Percentiles rank a stretch among this genome's conserved stretches.
phyloP scores from a whole-genome alignment of 1,140 invertebrate genomes.

The Cataglyphis hispanica region DNA sequence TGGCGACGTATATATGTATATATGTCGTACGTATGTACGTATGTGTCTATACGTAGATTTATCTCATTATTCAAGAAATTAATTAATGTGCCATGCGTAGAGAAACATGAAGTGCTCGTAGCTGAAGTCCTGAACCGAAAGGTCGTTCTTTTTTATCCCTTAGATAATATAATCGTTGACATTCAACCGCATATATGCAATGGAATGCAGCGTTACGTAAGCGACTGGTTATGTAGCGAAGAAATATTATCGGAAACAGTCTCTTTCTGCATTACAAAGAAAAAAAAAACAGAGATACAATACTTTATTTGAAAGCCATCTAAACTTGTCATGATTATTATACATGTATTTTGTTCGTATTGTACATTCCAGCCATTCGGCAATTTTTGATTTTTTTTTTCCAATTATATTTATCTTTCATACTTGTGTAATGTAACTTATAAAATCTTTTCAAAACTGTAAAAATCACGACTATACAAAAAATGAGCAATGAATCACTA shows the following conservation, averaged over 20 bases:
- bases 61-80: slow-evolving; percentile 49
- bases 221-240: not conserved
- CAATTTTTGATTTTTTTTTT: not conserved
- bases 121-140: slow-evolving; percentile 28
- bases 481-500: not conserved
- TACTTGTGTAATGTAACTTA: not conserved
- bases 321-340: too few relatives aligned
- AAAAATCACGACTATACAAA: not conserved
- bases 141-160: slow-evolving; percentile 51
- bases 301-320: not conserved
- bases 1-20: not conserved
- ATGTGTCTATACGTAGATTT: slow-evolving; percentile 21
- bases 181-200: not conserved
- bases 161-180: slow-evolving; percentile 50
- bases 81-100: slow-evolving; percentile 37
- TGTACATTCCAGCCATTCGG: not conserved
- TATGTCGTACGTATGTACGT: not conserved
- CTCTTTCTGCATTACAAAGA: not conserved
- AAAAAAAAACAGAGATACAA: not conserved
- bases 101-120: slow-evolving; percentile 7
- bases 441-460: not conserved
- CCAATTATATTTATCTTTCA: not conserved
- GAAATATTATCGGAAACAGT: slow-evolving; percentile 25
- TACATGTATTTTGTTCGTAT: not conserved
- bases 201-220: slow-evolving; percentile 39